Evolutionary conservation across 1,140 invertebrate species (phyloP).

Genomic region (Helicoverpa zea): DNA sequence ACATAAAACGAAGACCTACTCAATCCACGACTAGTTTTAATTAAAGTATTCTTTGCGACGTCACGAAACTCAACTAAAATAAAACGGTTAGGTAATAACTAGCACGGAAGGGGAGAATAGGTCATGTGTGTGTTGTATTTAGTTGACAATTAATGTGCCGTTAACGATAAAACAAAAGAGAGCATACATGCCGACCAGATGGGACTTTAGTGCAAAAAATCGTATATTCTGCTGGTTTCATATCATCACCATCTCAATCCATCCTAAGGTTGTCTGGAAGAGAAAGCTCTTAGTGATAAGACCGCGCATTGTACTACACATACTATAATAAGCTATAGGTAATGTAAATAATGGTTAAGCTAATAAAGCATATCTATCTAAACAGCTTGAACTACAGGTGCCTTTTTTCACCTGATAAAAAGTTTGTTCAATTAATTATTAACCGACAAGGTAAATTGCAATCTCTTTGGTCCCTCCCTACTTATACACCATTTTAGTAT

Average conservation of each 20-base stretch:
- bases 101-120: constrained; percentile 46
- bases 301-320: no score
- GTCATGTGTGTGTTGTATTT: constrained; percentile 58
- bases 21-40: constrained; percentile 35
- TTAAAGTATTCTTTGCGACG: constrained; percentile 52
- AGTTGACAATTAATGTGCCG: constrained; percentile 60
- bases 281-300: no score
- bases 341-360: no score
- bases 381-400: neutral
- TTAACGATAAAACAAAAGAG: constrained; percentile 63
- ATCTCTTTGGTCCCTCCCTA: constrained; percentile 32
- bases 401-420: constrained; percentile 56
- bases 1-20: neutral
- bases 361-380: constrained; percentile 29
- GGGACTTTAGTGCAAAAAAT: no score
- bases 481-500: constrained; percentile 48
- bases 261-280: no score
- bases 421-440: constrained; percentile 64
- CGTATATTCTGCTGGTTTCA: no score
- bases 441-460: constrained; percentile 61
- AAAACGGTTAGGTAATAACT: constrained; percentile 39
- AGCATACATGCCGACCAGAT: neutral
- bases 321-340: no score
- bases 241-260: no score
- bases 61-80: constrained; percentile 49